Evolutionary conservation across 1,140 invertebrate species (phyloP).

Genomic region (Rhyacophila brunnea): DNA sequence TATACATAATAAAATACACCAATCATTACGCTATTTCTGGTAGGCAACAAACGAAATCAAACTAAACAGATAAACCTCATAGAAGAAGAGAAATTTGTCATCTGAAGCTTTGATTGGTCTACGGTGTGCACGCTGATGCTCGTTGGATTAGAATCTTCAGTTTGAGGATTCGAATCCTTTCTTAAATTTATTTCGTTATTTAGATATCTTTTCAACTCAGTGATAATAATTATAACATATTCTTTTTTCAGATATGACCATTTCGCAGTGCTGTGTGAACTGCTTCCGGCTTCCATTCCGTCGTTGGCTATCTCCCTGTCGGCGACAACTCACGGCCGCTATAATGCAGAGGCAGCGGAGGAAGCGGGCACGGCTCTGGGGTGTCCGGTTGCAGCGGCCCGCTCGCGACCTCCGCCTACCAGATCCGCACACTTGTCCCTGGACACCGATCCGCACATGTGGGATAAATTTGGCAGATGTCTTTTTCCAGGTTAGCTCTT

Average conservation of each 20-base stretch:
- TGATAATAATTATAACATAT: no score
- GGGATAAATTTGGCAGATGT: conserved; percentile 59
- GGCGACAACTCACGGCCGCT: conserved; percentile 60
- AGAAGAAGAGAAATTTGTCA: no score
- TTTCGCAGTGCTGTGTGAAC: conserved; percentile 85
- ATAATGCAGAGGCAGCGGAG: conserved; percentile 56
- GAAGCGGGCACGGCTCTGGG: conserved; percentile 57
- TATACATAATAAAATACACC: no score
- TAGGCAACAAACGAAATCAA: no score
- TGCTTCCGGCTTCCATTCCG: conserved; percentile 77
- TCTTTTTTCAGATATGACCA: conserved; percentile 73
- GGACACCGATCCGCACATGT: conserved; percentile 59
- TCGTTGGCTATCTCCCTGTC: conserved; percentile 63
- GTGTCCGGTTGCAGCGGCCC: conserved; percentile 45
- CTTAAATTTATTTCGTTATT: no score
- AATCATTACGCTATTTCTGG: no score
- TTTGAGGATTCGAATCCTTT: no score
- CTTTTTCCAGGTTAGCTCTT: conserved; percentile 35
- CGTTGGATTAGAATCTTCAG: no score
- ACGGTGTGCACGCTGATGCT: no score
- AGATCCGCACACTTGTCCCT: conserved; percentile 44
- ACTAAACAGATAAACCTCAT: no score
- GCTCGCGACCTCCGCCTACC: neutral
- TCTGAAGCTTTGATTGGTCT: no score
- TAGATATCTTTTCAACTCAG: no score